Base-by-base conservation (phyloP, 2,797 vertebrate genomes). In the Hybognathus amarus region DNA sequence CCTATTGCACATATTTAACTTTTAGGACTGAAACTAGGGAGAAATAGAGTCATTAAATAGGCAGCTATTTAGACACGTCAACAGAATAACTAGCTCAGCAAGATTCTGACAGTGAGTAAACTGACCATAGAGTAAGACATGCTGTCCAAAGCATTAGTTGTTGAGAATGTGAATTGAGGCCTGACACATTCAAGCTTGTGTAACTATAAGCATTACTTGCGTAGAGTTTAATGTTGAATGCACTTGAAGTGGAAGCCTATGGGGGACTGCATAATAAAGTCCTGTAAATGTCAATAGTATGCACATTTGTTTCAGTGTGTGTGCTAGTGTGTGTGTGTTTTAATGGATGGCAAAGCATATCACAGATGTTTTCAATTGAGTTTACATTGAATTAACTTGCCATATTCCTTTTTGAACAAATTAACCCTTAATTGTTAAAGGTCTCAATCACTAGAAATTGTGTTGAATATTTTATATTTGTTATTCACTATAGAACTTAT, bases 111-210 rank as follows among this genome's bases (percentile, higher is more conserved):
- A 24, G 33, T 22, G 22, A 75, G 1, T 59, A 54, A 59, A 75
- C 13, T 75, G 33, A 54, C 69, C 71, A 33, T 15, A 36, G 18
- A 52, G 27, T 24, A 47, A 33, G 27, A 69, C 38, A 45, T 67
- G 33, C 27, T 40, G 20, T 42, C 22, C 2, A 70, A 5, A 18
- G 13, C 70, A 33, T 18, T 5, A 30, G 22, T 4, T 75, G 54
- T 24, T 84, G 20, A 64, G 11, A 77, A 50, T 82, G 59, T 79
- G 38, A 74, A 80, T 82, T 73, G 61, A 30, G 24, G 68, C 38
- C 75, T 77, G 67, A 71, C 17, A 10, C 42, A 50, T 30, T 17
- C 17, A 73, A 52, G 47, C 18, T 33, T 36, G 7, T 24, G n/a
- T 40, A 42, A 56, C n/a, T 52, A 27, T 33, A 27, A 74, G 59